Base-by-base conservation (phyloP, 1,140 invertebrate genomes). In the Hylaeus volcanicus region DNA sequence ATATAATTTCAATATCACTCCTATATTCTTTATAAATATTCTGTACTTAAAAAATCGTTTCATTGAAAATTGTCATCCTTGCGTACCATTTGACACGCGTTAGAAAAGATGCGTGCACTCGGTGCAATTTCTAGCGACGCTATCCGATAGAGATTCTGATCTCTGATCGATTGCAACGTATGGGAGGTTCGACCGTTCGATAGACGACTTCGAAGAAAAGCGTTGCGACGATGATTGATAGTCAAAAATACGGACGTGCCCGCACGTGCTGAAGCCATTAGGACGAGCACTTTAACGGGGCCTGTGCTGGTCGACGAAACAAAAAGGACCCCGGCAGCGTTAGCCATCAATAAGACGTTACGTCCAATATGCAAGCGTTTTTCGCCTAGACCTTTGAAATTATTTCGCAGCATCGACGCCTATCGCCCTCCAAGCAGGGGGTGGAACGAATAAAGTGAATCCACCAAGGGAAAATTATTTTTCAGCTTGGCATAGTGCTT, bases 301-400 rank as follows among this genome's bases (percentile, higher is more conserved):
- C 15, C 39, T 53, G 48, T 12, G 14, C 48, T 37, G 61, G 51
- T 63, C 48, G 45, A 53, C 48, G 11, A 77, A 81, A 81, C 74
- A 55, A 81, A 85, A 72, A 81, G 82, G 45, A 14, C 68, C 70
- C 58, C 45, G 39, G 51, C 55, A 63, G 43, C 41, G 74, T 79
- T 37, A 41, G 56, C 60, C 61, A 85, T 86, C 84, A 79, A 85
- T 85, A 85, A 86, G 66, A 79, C 74, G 83, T 85, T 85, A 86
- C 61, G 48, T 64, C 43, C 74, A 76, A 82, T 84, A 86, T 85
- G 74, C 65, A 48, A 72, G 64, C 39, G 74, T 85, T 74, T 71
- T 51, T 45, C 66, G 37, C 58, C 61, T 45, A 37, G 60, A 75
- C 69, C 65, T 37, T 37, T 55, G 15, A 72, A 76, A 81, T 74